These are phyloP conservation scores for Trachymyrmex cornetzi DNA, from an alignment of 1,140 invertebrate species.

Conservation along the genomic window DNA sequence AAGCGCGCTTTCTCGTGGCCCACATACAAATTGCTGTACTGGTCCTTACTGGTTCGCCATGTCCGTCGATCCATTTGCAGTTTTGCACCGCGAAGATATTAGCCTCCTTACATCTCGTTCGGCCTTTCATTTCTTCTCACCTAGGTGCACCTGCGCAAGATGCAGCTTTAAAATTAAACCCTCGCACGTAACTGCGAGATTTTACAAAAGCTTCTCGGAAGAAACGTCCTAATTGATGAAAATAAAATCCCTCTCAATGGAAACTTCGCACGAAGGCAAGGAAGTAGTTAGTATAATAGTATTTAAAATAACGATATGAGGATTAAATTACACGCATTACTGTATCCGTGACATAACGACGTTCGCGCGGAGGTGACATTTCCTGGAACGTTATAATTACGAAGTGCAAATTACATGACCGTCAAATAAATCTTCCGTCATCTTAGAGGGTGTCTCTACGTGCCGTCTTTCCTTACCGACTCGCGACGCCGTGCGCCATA, in stretches of 20 bases:
- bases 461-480: neutral
- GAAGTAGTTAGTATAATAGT: neutral
- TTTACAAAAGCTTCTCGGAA: constrained; percentile 13
- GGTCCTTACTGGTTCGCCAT: constrained; percentile 66
- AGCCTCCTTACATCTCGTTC: constrained; percentile 51
- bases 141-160: constrained; percentile 30
- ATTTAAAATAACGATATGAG: neutral
- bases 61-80: constrained; percentile 42
- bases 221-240: neutral
- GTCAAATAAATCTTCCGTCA: constrained; percentile 44
- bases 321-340: constrained; percentile 39
- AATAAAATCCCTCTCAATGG: neutral
- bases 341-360: constrained; percentile 1
- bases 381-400: constrained; percentile 40
- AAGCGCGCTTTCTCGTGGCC: constrained; percentile 83
- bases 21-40: constrained; percentile 79
- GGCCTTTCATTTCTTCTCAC: constrained; percentile 50
- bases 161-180: constrained; percentile 14
- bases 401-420: constrained; percentile 33
- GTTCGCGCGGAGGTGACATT: constrained; percentile 3
- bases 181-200: neutral
- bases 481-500: neutral
- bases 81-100: constrained; percentile 28
- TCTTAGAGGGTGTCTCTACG: constrained; percentile 11
- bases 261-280: neutral